Evolutionary conservation across 2,113 vertebrate genomes (phyloP).

Genomic region (Micronycteris hirsuta): DNA sequence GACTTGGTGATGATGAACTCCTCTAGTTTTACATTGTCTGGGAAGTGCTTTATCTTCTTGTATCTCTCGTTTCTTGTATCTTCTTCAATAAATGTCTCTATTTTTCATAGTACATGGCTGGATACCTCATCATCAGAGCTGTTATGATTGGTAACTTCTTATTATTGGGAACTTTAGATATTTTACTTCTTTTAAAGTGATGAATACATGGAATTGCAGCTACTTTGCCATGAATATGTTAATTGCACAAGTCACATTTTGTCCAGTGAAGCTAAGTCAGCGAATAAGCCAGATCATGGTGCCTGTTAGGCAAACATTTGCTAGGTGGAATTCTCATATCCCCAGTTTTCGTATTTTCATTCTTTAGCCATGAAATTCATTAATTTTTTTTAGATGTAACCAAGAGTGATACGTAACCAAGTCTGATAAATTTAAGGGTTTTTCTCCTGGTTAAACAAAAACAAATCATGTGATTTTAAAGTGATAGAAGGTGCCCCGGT

Average conservation of each 20-base stretch:
- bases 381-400: not conserved
- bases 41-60: no score
- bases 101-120: no score
- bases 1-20: no score
- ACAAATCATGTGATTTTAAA: not conserved
- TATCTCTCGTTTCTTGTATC: no score
- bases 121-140: no score
- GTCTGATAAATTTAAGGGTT: not conserved
- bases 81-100: no score
- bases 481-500: not conserved
- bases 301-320: not conserved
- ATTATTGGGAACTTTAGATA: not conserved
- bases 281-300: not conserved
- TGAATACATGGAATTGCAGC: not conserved
- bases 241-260: not conserved
- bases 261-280: not conserved
- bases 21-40: no score
- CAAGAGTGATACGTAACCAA: not conserved
- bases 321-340: not conserved
- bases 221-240: not conserved
- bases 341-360: not conserved
- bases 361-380: not conserved
- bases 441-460: not conserved
- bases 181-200: not conserved
- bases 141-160: no score